Evolutionary conservation across 2,888 invertebrate genomes (phyloP).

Genomic region (Scelioninae gen. 2): DNA sequence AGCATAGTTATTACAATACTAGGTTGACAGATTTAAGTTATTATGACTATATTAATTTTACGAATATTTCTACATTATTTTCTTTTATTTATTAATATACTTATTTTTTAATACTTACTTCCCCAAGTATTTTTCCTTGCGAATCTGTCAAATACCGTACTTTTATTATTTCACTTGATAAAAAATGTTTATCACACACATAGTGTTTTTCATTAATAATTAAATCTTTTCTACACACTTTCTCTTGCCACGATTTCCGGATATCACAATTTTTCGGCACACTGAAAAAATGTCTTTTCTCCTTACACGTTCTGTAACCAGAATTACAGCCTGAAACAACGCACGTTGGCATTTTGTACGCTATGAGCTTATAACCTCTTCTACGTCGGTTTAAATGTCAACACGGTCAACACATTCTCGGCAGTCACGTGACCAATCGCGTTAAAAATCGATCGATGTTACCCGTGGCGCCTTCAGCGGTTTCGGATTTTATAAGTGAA

Average conservation of each 20-base stretch:
- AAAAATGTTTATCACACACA: conserved; percentile 18
- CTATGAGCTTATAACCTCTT: too few species aligned
- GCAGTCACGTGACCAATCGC: too few species aligned
- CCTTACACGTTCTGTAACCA: too few species aligned
- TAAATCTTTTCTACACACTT: background rate
- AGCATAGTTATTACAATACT: too few species aligned
- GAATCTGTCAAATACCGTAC: conserved; percentile 4
- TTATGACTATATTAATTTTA: background rate
- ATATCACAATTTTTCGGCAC: background rate
- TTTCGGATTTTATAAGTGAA: too few species aligned
- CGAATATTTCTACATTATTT: background rate
- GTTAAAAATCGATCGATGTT: too few species aligned
- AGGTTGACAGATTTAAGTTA: too few species aligned
- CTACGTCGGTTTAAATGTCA: too few species aligned
- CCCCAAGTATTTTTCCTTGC: conserved; percentile 4
- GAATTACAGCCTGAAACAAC: too few species aligned
- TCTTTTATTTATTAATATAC: conserved; percentile 1
- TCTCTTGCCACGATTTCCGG: background rate
- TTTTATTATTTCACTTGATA: conserved; percentile 1
- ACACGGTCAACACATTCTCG: too few species aligned
- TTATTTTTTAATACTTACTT: conserved; percentile 5
- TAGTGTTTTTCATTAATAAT: conserved; percentile 2
- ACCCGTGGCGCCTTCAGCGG: too few species aligned
- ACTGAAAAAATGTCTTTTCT: conserved; percentile 10
- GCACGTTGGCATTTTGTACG: too few species aligned